Percentiles rank a stretch among this genome's conserved stretches.
Evolutionary conservation across 2,113 vertebrate genomes (phyloP).

Genomic region (Vimba vimba): DNA sequence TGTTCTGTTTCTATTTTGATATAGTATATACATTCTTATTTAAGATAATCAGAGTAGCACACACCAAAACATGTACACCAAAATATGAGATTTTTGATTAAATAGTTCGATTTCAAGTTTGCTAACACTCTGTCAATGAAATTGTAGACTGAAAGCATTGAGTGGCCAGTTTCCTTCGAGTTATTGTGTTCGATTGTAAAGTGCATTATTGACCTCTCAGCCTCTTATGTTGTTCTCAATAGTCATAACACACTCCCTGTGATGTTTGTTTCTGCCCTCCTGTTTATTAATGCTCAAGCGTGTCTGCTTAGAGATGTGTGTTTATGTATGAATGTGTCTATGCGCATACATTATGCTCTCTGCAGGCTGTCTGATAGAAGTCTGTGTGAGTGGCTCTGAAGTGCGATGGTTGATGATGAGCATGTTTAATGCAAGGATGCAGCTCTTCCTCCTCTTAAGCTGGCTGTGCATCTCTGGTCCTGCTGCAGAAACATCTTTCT

Average conservation of each 20-base stretch:
- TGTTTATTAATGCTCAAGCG: constrained; percentile 31
- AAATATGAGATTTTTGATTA: neutral
- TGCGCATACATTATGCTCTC: constrained; percentile 35
- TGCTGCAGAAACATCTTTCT: constrained; percentile 26
- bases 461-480: constrained; percentile 1
- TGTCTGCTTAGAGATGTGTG: constrained; percentile 27
- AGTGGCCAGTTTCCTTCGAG: neutral
- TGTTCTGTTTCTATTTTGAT: neutral
- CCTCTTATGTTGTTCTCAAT: neutral
- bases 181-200: neutral
- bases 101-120: neutral
- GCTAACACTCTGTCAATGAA: neutral
- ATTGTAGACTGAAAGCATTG: neutral
- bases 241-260: neutral
- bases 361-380: constrained; percentile 33
- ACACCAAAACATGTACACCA: neutral
- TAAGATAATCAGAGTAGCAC: neutral
- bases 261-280: constrained; percentile 40
- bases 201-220: constrained; percentile 2
- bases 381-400: constrained; percentile 42
- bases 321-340: constrained; percentile 13
- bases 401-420: constrained; percentile 48
- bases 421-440: constrained; percentile 46
- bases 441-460: constrained; percentile 13
- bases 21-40: neutral